Percentiles rank a stretch among this genome's conserved stretches.
Conservation (phyloP, 2,888 invertebrate species). For the Lithodes maja region DNA sequence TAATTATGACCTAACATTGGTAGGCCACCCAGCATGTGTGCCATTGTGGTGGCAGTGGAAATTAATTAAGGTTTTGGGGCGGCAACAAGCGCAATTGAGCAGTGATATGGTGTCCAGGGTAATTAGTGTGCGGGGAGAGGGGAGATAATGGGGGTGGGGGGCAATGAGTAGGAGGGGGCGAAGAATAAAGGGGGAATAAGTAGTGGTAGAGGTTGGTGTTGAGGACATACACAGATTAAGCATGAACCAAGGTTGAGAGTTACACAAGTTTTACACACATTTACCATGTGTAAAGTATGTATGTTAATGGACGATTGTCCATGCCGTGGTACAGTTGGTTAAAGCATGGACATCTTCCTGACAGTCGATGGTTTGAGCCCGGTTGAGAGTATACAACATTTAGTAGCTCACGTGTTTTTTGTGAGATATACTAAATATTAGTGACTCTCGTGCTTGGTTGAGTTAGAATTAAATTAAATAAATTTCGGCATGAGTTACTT, state of each 20-base stretch:
- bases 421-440: too few relatives aligned
- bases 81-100: neutral
- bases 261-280: too few relatives aligned
- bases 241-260: too few relatives aligned
- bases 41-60: neutral
- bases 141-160: neutral
- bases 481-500: too few relatives aligned
- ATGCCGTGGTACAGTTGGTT: neutral
- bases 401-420: too few relatives aligned
- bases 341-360: neutral
- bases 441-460: too few relatives aligned
- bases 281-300: neutral
- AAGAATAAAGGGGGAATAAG: neutral
- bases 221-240: too few relatives aligned
- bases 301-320: neutral
- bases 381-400: too few relatives aligned
- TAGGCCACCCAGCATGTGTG: neutral
- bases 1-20: neutral
- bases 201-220: neutral
- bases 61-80: neutral
- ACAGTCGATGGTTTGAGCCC: neutral
- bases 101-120: neutral
- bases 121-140: neutral
- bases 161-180: neutral
- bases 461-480: neutral